These are phyloP conservation scores for Orthonyx spaldingii DNA, from an alignment of 2,113 vertebrate species.

Conservation along the genomic window DNA sequence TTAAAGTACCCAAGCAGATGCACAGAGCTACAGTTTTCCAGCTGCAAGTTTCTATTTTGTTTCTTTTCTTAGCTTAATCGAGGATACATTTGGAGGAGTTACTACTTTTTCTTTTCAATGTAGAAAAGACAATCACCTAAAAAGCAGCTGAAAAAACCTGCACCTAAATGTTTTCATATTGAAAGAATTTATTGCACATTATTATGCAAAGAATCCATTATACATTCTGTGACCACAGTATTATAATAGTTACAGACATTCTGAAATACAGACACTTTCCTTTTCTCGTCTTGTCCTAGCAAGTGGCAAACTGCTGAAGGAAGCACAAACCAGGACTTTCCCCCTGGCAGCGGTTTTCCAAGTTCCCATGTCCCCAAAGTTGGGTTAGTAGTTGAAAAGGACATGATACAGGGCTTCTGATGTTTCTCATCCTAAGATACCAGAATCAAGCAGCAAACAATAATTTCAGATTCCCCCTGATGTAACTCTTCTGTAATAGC, in stretches of 20 bases:
- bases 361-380: background rate
- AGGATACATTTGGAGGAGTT: background rate
- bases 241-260: background rate
- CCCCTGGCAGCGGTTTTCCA: background rate
- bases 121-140: background rate
- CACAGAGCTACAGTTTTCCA: background rate
- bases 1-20: background rate
- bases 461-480: background rate
- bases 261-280: background rate
- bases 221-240: background rate
- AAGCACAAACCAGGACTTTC: background rate
- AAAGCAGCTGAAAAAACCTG: background rate
- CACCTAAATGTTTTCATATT: background rate
- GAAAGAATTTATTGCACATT: background rate
- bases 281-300: background rate
- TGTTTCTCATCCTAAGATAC: background rate
- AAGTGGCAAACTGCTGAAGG: background rate
- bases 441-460: background rate
- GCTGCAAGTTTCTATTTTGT: background rate
- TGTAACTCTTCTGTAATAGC: background rate
- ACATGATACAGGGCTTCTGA: background rate
- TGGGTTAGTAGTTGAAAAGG: background rate
- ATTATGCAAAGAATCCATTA: background rate
- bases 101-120: background rate
- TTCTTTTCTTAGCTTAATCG: background rate